These are phyloP conservation scores for Amphiura filiformis DNA, from an alignment of 35 echinoderm and acorn worm species.

Conservation along the genomic window DNA sequence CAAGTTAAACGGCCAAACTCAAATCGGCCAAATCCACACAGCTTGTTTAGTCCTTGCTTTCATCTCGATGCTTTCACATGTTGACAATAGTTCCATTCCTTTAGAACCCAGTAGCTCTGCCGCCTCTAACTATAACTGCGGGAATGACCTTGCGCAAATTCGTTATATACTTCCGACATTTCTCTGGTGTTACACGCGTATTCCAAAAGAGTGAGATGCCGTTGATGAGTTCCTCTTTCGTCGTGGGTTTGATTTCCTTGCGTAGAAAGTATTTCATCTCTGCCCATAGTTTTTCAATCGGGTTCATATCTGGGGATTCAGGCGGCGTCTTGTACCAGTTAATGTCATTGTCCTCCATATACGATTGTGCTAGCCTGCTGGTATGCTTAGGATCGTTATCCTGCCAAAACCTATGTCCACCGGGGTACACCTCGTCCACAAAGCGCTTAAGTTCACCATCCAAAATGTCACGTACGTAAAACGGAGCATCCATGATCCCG, in stretches of 20 bases:
- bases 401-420: slow-evolving; percentile 25
- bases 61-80: no score
- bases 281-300: slow-evolving; percentile 51
- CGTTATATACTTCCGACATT: slow-evolving; percentile 40
- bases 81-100: no score
- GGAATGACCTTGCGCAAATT: slow-evolving; percentile 53
- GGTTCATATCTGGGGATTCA: slow-evolving; percentile 63
- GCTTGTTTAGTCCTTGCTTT: no score
- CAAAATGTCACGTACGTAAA: slow-evolving; percentile 8
- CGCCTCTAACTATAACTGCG: slow-evolving; percentile 23
- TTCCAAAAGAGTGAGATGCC: slow-evolving; percentile 48
- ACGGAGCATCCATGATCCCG: slow-evolving; percentile 20
- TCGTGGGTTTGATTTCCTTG: slow-evolving; percentile 38
- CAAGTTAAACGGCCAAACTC: no score
- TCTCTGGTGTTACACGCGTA: background rate
- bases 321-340: slow-evolving; percentile 51
- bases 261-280: slow-evolving; percentile 39
- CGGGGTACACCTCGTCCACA: background rate
- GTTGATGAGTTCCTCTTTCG: slow-evolving; percentile 36
- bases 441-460: slow-evolving; percentile 23
- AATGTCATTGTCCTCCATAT: slow-evolving; percentile 20
- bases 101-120: slow-evolving; percentile 50
- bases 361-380: background rate
- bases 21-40: no score
- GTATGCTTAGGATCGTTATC: slow-evolving; percentile 49